These are phyloP conservation scores for Hippocampus barbouri DNA, from an alignment of 2,113 vertebrate species.

Conservation along the genomic window DNA sequence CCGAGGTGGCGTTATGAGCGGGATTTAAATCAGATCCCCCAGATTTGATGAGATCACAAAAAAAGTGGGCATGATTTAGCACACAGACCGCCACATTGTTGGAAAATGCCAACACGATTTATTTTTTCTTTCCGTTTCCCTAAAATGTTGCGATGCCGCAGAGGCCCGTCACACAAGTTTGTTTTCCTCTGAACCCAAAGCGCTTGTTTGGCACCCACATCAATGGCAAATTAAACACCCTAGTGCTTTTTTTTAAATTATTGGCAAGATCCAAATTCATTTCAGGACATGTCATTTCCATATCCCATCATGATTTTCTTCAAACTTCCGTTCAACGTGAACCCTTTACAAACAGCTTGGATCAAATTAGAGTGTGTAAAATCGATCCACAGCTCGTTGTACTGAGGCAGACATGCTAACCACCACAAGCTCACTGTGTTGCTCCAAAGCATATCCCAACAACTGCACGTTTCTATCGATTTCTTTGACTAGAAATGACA, in stretches of 20 bases:
- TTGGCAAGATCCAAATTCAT: background rate
- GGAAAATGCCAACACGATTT: background rate
- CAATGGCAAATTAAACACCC: background rate
- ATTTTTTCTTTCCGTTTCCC: background rate
- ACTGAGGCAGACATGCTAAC: too few species aligned
- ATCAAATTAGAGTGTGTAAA: background rate
- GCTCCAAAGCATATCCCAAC: background rate
- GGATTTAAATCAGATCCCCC: conserved; percentile 6
- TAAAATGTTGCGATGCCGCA: background rate
- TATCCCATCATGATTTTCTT: background rate
- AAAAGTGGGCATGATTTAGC: conserved; percentile 1
- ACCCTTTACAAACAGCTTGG: background rate
- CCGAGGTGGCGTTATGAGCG: background rate
- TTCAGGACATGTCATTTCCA: background rate
- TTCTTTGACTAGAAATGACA: too few species aligned
- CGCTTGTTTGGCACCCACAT: background rate
- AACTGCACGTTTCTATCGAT: background rate
- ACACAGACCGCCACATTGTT: conserved; percentile 4
- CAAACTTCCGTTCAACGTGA: background rate
- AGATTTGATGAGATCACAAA: conserved; percentile 8
- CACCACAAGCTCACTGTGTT: too few species aligned
- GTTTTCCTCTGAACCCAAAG: background rate
- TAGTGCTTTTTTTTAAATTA: too few species aligned
- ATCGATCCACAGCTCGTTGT: background rate
- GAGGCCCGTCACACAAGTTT: background rate